phyloP scores from a whole-genome alignment of 2,888 invertebrate genomes.

The Ichneumoninae sp. region DNA sequence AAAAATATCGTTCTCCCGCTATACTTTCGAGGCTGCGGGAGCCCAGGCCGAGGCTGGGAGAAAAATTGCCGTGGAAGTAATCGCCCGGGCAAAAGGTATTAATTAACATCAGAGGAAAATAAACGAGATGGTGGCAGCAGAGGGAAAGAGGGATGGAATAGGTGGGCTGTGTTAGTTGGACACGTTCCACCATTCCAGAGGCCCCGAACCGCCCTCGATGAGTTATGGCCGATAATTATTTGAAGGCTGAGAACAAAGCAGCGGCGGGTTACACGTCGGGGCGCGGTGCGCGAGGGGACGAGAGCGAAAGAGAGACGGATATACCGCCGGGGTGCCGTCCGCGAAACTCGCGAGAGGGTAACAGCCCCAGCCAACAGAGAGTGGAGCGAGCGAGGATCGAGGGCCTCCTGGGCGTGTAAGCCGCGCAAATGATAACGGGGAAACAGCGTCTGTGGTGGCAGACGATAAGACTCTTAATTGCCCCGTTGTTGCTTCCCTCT shows the following conservation, averaged over 20 bases:
- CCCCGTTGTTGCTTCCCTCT: constrained; percentile 64
- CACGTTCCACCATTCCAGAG: constrained; percentile 40
- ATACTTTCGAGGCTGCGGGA: neutral
- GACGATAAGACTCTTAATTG: constrained; percentile 78
- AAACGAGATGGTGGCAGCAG: constrained; percentile 9
- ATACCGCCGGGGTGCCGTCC: constrained; percentile 23
- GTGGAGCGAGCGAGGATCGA: constrained; percentile 46
- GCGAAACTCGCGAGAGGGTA: constrained; percentile 45
- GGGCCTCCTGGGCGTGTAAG: constrained; percentile 72
- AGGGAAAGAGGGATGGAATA: constrained; percentile 31
- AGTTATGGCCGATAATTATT: constrained; percentile 77
- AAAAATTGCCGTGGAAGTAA: constrained; percentile 57
- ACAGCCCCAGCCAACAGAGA: constrained; percentile 48
- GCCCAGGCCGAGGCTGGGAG: neutral
- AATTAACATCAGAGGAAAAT: constrained; percentile 59
- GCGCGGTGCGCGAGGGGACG: constrained; percentile 31
- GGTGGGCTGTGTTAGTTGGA: constrained; percentile 43
- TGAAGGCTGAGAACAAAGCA: constrained; percentile 72
- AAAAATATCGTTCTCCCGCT: constrained; percentile 22
- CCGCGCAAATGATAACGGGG: constrained; percentile 78
- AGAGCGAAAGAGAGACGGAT: constrained; percentile 28
- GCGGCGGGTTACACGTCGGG: constrained; percentile 49
- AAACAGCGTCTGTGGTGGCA: constrained; percentile 71
- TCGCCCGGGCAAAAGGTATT: constrained; percentile 52
- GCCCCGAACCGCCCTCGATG: constrained; percentile 60